These are phyloP conservation scores for Drosophila sproati DNA, from an alignment of 1,140 invertebrate genomes.

Conservation along the genomic window DNA sequence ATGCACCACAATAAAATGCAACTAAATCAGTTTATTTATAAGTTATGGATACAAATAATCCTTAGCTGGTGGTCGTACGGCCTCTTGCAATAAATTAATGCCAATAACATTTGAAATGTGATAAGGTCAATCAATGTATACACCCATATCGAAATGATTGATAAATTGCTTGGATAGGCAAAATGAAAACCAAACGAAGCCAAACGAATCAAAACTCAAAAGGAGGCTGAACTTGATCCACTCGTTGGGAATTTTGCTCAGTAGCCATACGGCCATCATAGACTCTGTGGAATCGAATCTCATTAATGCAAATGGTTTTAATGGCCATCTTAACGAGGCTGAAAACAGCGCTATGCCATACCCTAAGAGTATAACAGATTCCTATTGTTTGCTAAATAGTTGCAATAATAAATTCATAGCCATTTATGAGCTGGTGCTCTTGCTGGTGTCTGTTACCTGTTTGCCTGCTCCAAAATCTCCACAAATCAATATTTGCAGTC, in stretches of 20 bases:
- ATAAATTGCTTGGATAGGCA: slow-evolving; percentile 6
- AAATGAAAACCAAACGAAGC: slow-evolving; percentile 53
- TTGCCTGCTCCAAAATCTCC: slow-evolving; percentile 70
- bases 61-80: slow-evolving; percentile 27
- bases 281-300: slow-evolving; percentile 17
- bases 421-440: slow-evolving; percentile 32
- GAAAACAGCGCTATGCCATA: slow-evolving; percentile 53
- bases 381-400: slow-evolving; percentile 50
- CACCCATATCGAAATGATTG: slow-evolving; percentile 5
- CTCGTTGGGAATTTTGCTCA: slow-evolving; percentile 28
- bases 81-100: slow-evolving; percentile 32
- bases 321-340: slow-evolving; percentile 35
- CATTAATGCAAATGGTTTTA: slow-evolving; percentile 48
- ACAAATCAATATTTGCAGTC: slow-evolving; percentile 37
- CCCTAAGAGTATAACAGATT: slow-evolving; percentile 16
- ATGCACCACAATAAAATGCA: not conserved
- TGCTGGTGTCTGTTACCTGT: slow-evolving; percentile 43
- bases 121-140: slow-evolving; percentile 69
- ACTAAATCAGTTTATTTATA: slow-evolving; percentile 14
- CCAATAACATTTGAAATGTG: slow-evolving; percentile 48
- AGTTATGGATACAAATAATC: slow-evolving; percentile 10
- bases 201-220: slow-evolving; percentile 17
- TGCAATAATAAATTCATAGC: slow-evolving; percentile 15
- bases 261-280: slow-evolving; percentile 23
- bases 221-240: slow-evolving; percentile 35